Conservation (phyloP, 2,888 invertebrate species). For the Dione juno region DNA sequence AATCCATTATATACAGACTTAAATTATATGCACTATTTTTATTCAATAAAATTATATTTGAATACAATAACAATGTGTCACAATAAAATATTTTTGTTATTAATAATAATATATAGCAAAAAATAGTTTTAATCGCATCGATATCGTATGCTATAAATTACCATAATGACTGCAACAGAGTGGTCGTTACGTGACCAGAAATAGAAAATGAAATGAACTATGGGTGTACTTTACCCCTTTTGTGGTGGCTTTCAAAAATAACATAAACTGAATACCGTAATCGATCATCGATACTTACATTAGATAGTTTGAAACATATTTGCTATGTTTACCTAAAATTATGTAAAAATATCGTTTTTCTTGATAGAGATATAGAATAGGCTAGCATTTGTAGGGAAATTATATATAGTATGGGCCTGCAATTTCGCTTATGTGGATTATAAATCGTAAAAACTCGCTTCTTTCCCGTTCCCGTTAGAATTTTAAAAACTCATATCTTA, state of each 20-base stretch:
- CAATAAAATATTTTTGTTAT: background rate
- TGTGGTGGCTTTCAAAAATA: conserved; percentile 40
- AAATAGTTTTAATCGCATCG: conserved; percentile 22
- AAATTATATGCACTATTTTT: no score
- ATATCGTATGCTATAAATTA: conserved; percentile 19
- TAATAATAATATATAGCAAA: background rate
- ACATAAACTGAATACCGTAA: conserved; percentile 28
- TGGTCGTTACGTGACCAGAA: conserved; percentile 42
- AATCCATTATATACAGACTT: no score
- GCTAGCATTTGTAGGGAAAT: background rate
- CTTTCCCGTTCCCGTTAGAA: no score
- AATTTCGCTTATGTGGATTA: no score
- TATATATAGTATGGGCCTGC: no score
- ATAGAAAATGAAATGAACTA: conserved; percentile 35
- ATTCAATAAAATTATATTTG: no score
- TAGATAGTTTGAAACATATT: conserved; percentile 15
- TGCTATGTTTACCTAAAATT: background rate
- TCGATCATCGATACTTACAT: conserved; percentile 11
- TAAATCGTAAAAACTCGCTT: no score
- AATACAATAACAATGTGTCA: no score
- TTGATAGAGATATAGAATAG: background rate
- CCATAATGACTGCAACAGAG: conserved; percentile 38
- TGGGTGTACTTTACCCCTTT: conserved; percentile 38
- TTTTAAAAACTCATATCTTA: no score
- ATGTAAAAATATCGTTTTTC: background rate